Conservation (phyloP, 2,888 invertebrate genomes). For the Phorcus lineatus region DNA sequence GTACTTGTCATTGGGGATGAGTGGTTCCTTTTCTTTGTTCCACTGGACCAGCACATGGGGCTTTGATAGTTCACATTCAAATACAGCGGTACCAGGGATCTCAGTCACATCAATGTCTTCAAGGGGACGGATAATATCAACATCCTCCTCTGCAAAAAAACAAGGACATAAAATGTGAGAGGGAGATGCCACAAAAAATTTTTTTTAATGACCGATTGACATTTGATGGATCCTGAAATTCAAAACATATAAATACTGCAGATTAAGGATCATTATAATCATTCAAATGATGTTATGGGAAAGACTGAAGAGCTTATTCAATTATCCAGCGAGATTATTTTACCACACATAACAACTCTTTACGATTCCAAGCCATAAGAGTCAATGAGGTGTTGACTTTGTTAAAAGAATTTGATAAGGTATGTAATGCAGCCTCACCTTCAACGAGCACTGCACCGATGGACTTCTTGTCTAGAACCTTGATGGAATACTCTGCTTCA, state of each 20-base stretch:
- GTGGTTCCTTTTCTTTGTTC: conserved; percentile 92
- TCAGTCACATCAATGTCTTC: conserved; percentile 68
- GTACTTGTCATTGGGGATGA: conserved; percentile 79
- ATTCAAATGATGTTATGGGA: too few relatives aligned
- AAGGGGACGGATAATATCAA: conserved; percentile 68
- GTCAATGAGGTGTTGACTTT: too few relatives aligned
- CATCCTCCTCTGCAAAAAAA: conserved; percentile 65
- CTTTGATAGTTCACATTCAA: conserved; percentile 89
- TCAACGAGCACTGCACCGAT: conserved; percentile 87
- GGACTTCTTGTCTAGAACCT: conserved; percentile 81
- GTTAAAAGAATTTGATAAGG: background rate
- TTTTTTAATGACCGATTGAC: too few relatives aligned
- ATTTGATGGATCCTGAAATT: too few relatives aligned
- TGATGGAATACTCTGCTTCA: conserved; percentile 89
- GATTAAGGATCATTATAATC: too few relatives aligned
- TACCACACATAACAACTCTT: too few relatives aligned
- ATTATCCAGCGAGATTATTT: too few relatives aligned
- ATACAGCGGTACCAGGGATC: conserved; percentile 64
- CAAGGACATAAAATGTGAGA: too few relatives aligned
- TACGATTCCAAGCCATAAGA: too few relatives aligned
- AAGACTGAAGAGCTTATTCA: too few relatives aligned
- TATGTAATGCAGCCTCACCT: conserved; percentile 71
- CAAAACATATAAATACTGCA: too few relatives aligned
- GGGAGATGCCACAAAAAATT: too few relatives aligned
- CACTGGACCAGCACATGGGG: conserved; percentile 78